phyloP scores from a whole-genome alignment of 2,113 vertebrate genomes.

The Canis aureus region DNA sequence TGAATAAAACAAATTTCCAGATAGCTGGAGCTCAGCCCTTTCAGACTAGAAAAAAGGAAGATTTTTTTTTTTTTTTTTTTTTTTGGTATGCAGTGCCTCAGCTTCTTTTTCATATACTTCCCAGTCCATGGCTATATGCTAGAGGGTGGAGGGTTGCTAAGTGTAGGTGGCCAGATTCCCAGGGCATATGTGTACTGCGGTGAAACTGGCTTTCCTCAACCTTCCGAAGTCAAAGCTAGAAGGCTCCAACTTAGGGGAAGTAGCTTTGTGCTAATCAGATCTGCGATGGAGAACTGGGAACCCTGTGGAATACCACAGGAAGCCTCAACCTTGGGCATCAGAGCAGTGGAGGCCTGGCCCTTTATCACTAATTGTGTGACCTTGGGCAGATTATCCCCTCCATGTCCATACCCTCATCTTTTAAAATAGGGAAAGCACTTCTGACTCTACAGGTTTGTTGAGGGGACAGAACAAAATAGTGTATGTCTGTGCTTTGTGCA shows the following conservation, averaged over 20 bases:
- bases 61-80: background rate
- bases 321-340: background rate
- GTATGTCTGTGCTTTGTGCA: background rate
- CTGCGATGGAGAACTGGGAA: no score
- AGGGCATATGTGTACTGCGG: background rate
- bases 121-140: background rate
- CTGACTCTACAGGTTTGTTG: background rate
- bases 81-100: background rate
- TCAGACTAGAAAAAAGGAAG: background rate
- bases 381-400: background rate
- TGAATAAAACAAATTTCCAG: background rate
- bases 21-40: background rate
- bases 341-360: background rate
- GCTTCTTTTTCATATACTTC: background rate
- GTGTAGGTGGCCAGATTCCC: background rate
- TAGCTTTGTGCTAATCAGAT: background rate
- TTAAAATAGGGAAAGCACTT: conserved; percentile 1
- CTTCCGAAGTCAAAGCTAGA: background rate
- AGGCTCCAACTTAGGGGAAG: background rate
- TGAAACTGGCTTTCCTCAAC: background rate
- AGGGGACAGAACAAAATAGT: background rate
- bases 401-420: background rate
- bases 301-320: background rate
- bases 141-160: background rate
- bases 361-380: background rate